Percentiles rank a stretch among this genome's conserved stretches.
Evolutionary conservation across 2,113 vertebrate species (phyloP).

Genomic region (Passer domesticus): DNA sequence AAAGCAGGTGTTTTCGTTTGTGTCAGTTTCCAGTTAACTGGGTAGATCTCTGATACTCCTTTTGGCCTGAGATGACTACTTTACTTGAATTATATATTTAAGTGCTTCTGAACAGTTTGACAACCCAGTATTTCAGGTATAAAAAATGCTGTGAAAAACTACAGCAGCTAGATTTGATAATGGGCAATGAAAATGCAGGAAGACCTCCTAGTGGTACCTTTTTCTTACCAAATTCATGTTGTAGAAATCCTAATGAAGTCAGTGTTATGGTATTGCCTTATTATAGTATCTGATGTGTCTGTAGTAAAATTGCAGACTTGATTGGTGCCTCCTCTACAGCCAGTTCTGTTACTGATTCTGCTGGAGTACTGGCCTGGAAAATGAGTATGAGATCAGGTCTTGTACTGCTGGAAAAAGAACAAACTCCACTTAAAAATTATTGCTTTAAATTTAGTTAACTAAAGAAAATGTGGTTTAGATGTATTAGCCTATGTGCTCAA

Average conservation of each 20-base stretch:
- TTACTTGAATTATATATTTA: background rate
- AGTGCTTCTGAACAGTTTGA: background rate
- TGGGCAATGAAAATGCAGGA: background rate
- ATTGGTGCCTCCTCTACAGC: background rate
- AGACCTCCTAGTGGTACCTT: background rate
- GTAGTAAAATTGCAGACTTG: slow-evolving; percentile 41
- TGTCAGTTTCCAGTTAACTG: background rate
- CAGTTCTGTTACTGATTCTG: background rate
- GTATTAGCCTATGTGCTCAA: background rate
- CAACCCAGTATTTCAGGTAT: background rate
- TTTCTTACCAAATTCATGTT: background rate
- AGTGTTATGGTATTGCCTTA: slow-evolving; percentile 69
- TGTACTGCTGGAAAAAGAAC: background rate
- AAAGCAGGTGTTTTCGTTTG: background rate
- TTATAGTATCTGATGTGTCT: slow-evolving; percentile 75
- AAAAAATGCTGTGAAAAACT: background rate
- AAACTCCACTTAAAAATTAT: background rate
- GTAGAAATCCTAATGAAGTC: background rate
- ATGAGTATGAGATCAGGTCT: background rate
- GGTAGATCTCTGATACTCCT: background rate
- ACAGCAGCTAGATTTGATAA: background rate
- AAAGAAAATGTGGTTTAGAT: background rate
- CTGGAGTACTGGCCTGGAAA: background rate
- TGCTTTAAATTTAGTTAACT: background rate
- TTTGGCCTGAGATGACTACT: background rate